These are phyloP conservation scores for Epizoanthus ramosus DNA, from an alignment of 92 coral and sea anemone genomes.

Conservation along the genomic window DNA sequence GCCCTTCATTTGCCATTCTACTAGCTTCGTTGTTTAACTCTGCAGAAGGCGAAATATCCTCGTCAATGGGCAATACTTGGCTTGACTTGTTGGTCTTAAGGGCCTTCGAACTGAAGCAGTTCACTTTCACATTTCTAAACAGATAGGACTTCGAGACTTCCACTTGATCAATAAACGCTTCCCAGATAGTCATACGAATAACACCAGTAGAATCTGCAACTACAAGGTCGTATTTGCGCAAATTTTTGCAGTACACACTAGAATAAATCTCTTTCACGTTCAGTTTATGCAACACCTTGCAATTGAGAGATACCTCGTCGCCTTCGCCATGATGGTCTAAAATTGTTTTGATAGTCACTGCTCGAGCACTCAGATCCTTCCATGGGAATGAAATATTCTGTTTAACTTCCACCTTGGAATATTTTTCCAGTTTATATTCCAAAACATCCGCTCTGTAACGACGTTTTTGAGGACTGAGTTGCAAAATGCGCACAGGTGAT, in stretches of 20 bases:
- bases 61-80: conserved; percentile 11
- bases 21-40: conserved; percentile 9
- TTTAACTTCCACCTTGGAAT: conserved; percentile 33
- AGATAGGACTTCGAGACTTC: conserved; percentile 27
- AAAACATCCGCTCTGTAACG: conserved; percentile 22
- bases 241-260: conserved; percentile 28
- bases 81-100: conserved; percentile 37
- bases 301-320: conserved; percentile 28
- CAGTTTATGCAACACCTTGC: conserved; percentile 34
- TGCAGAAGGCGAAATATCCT: conserved; percentile 6
- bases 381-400: conserved; percentile 55
- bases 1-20: conserved; percentile 22
- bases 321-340: conserved; percentile 24
- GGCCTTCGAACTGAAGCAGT: conserved; percentile 45
- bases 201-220: conserved; percentile 48
- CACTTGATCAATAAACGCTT: conserved; percentile 35
- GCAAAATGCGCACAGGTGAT: conserved; percentile 16
- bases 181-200: conserved; percentile 51
- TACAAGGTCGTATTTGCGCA: conserved; percentile 48
- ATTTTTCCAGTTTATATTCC: conserved; percentile 50
- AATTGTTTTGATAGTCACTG: conserved; percentile 35
- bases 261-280: conserved; percentile 40
- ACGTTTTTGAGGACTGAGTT: conserved; percentile 48
- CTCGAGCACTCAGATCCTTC: conserved; percentile 23
- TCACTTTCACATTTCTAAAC: conserved; percentile 43